phyloP scores from a whole-genome alignment of 2,113 vertebrate genomes.

The Dromaius novaehollandiae region DNA sequence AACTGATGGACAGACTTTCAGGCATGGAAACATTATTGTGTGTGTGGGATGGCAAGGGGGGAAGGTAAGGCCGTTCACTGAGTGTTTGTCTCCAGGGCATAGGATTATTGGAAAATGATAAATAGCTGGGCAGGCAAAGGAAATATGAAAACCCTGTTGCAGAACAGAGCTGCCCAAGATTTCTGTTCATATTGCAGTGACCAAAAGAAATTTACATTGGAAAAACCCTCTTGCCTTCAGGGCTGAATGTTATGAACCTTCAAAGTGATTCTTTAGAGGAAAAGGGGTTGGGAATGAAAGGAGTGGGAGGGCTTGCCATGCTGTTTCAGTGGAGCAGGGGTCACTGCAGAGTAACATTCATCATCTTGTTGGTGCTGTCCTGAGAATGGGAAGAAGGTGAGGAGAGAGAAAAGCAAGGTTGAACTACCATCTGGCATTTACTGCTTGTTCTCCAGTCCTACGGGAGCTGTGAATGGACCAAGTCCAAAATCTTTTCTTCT shows the following conservation, averaged over 20 bases:
- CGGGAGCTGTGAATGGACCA: not conserved
- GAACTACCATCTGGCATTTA: conserved; percentile 3
- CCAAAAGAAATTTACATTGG: conserved; percentile 74
- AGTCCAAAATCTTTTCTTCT: conserved; percentile 32
- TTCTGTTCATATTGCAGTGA: conserved; percentile 54
- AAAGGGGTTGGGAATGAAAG: conserved; percentile 35
- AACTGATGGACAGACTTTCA: conserved; percentile 41
- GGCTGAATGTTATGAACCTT: conserved; percentile 72
- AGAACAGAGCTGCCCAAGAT: conserved; percentile 64
- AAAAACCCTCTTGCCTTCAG: conserved; percentile 65
- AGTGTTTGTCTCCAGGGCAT: conserved; percentile 79
- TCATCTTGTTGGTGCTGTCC: conserved; percentile 46
- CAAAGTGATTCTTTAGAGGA: conserved; percentile 55
- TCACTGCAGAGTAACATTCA: conserved; percentile 58
- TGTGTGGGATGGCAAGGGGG: not conserved
- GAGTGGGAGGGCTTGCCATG: conserved; percentile 46
- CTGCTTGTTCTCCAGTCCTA: conserved; percentile 14
- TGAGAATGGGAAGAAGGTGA: conserved; percentile 57
- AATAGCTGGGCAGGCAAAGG: conserved; percentile 73
- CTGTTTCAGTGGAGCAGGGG: conserved; percentile 1
- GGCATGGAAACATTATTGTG: conserved; percentile 61
- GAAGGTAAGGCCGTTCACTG: conserved; percentile 46
- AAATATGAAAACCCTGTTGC: conserved; percentile 73
- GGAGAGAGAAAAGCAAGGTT: conserved; percentile 53
- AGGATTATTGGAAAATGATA: conserved; percentile 90